Conservation (phyloP, 2,888 invertebrate genomes). For the Chromoteleia sp. region DNA sequence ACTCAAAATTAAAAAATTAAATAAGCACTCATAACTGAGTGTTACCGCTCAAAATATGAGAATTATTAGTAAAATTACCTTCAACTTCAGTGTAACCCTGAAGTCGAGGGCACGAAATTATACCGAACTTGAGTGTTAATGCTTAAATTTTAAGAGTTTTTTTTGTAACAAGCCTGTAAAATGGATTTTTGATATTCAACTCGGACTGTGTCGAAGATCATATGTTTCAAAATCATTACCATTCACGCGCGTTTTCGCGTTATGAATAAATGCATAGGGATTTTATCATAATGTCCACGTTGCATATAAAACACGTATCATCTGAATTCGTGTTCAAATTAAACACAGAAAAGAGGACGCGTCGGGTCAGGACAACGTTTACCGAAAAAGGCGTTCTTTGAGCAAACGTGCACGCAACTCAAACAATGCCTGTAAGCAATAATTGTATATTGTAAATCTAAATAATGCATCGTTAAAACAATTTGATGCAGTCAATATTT, state of each 20-base stretch:
- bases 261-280: constrained; percentile 49
- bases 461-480: constrained; percentile 59
- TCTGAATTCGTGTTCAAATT: constrained; percentile 10
- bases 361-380: no score
- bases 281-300: constrained; percentile 16
- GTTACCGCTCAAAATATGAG: no score
- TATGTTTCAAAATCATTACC: constrained; percentile 26
- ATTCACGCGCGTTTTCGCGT: constrained; percentile 21
- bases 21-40: no score
- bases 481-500: constrained; percentile 59
- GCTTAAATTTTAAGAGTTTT: no score
- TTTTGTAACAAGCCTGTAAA: constrained; percentile 2
- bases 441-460: constrained; percentile 42
- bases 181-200: constrained; percentile 20
- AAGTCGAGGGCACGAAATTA: no score
- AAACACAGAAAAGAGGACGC: neutral
- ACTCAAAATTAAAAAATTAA: no score
- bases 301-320: constrained; percentile 14
- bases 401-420: no score
- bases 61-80: no score
- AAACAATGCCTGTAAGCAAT: neutral
- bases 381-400: no score
- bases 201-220: constrained; percentile 6
- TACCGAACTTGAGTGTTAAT: no score
- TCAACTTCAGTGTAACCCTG: no score